Base-by-base conservation (phyloP, 2,888 invertebrate genomes). In the Rhaphigaster nebulosa region DNA sequence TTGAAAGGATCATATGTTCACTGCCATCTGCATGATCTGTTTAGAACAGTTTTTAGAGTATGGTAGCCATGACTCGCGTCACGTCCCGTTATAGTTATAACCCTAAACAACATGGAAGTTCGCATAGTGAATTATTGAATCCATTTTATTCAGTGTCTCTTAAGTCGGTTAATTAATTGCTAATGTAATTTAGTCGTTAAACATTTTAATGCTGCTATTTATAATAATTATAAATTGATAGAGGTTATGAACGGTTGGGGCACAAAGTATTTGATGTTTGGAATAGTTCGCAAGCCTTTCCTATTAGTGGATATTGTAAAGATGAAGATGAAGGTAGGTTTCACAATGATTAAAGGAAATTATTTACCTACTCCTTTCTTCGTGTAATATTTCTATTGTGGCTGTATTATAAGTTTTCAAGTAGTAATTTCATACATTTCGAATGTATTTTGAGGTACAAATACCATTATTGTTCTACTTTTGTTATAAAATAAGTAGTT, bases 51-150 rank as follows among this genome's bases (percentile, higher is more conserved):
- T 89, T 87, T 88, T 41, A 76, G 90, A 91, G 52, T 70, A 65
- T 76, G 80, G 89, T 45, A 91, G 91, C 91, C 80, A 90, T 91
- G 91, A 91, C 90, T 90, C 91, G 91, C 92, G 92, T 92, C 92
- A 92, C 92, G 92, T 92, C 92, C 92, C 92, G 92, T 92, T 92
- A 92, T 92, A 92, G 91, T 91, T 92, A 92, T 91, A 91, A 91
- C 91, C 91, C 92, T 89, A 92, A 92, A 92, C 92, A 92, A 92
- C 92, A 92, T 92, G 92, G 92, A 92, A 90, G 92, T 90, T 90
- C 54, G 88, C 88, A 50, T 29, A 80, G 90, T 50, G 90, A 65
- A 88, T 70, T 87, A 89, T 84, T 90, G 87, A 90, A 87, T n/a
- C 38, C 29, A 45, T 91, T 80, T 45, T 88, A 23, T 89, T 54